phyloP scores from a whole-genome alignment of 2,113 vertebrate species.

The Semicossyphus pulcher region DNA sequence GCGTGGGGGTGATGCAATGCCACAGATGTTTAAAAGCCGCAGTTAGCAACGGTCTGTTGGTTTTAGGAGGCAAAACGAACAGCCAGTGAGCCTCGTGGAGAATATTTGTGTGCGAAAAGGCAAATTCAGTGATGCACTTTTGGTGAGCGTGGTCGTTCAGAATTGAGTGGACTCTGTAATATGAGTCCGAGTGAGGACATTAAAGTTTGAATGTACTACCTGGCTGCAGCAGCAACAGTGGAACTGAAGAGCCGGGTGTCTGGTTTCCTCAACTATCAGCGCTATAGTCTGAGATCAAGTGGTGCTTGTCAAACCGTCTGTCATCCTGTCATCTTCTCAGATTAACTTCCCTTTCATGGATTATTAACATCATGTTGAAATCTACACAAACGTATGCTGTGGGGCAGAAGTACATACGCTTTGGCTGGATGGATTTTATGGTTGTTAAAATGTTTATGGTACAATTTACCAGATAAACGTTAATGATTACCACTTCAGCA shows the following conservation, averaged over 20 bases:
- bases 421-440: not conserved
- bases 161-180: constrained; percentile 15
- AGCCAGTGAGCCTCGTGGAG: not conserved
- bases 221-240: constrained; percentile 12
- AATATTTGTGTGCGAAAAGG: not conserved
- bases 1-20: not conserved
- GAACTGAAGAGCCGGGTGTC: constrained; percentile 40
- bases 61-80: not conserved
- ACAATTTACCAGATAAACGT: too few relatives aligned
- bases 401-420: not conserved
- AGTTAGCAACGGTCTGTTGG: not conserved
- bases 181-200: constrained; percentile 2
- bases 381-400: not conserved
- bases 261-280: constrained; percentile 18
- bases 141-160: not conserved
- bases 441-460: too few relatives aligned
- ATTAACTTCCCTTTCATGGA: constrained; percentile 1
- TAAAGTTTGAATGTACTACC: constrained; percentile 39
- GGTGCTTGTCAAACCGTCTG: constrained; percentile 18
- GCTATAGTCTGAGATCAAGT: constrained; percentile 15
- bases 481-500: too few relatives aligned
- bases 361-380: not conserved
- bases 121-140: not conserved
- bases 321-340: constrained; percentile 13
- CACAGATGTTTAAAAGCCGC: not conserved